Base-by-base conservation (phyloP, 2,113 vertebrate genomes). In the Copsychus sechellarum region DNA sequence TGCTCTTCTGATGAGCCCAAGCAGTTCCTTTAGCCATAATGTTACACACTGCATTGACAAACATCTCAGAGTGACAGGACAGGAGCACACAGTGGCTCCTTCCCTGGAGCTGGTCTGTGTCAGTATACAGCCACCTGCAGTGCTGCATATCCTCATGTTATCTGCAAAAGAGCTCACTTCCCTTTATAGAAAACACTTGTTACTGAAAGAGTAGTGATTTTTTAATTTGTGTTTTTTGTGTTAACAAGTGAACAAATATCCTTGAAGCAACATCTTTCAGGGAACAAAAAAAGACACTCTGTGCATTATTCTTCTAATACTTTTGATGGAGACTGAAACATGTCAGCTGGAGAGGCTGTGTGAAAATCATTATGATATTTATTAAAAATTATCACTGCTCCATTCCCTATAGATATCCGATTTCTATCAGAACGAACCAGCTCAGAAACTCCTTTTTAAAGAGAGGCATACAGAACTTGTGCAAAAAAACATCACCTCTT, bases 381-480 rank as follows among this genome's bases (percentile, higher is more conserved):
- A 50, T 79, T 65, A 76, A 43, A 86, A 87, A 69, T 72, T 72
- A 36, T 48, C 40, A 31, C 57, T 78, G 40, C 13, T 48, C n/a
- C n/a, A 45, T 45, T 36, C 33, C 53, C 65, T 45, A 56, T 31
- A 62, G 47, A 61, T n/a, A 61, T 18, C 21, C 56, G 29, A 22
- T 64, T 87, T 78, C 72, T 56, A 6, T 65, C 45, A 48, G 48
- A 90, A 86, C 53, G 57, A 86, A 53, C 3, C 43, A 82, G 17
- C 40, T 84, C 65, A 78, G 66, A 79, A 91, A 45, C 17, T 74
- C 26, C 6, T 38, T 77, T 84, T 53, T 26, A 61, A 62, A 38
- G n/a, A 71, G n/a, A 78, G 1, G 8, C 10, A 62, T 0, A 0
- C 21, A 58, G 42, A 61, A n/a, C 0, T 0, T 1, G 2, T 28